Evolutionary conservation across 2,797 vertebrate genomes (phyloP), one percentile per base, ranked within the genome.

Genomic region (Macroramphosus scolopax): DNA sequence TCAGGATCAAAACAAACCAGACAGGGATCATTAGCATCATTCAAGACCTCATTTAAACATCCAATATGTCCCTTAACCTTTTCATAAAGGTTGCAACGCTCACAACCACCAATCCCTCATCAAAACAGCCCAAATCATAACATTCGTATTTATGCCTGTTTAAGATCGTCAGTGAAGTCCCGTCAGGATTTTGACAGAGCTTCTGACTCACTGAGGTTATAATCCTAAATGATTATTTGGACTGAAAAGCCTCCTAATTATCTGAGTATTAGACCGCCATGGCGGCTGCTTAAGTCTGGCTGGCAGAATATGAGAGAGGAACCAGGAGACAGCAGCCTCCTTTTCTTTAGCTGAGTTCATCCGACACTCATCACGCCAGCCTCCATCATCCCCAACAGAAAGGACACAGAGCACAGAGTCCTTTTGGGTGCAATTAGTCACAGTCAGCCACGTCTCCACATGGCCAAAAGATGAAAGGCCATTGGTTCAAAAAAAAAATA

Each of bases 181-280:
- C n/a, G n/a, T 22, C 3, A 22, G 20, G 20, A 22, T 22, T 45
- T 18, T 29, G 22, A 53, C 43, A 28, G 32, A 16, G 32, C 15
- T 5, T 20, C n/a, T 10, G 38, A 38, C 18, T 44, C 37, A 12
- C 25, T 8, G 42, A 30, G 30, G 18, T 42, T 33, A 16, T 64
- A 68, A 75, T 63, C 53, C 51, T 22, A 17, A 4, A 47, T 26
- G 41, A 71, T 58, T 54, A 37, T 35, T 51, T 35, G 11, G 25
- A 37, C 29, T 64, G 38, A 53, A 49, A 55, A 56, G 38, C 33
- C 5, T 48, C 34, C 36, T 48, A 69, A 73, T 68, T 50, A 73
- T 51, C 33, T 5, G 28, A 51, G 26, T n/a, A 22, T 60, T 50
- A 51, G 28, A 13, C 34, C 5, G 10, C 15, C 15, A 3, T 17